Evolutionary conservation across 2,113 vertebrate genomes (phyloP).

Genomic region (Leucoraja erinaceus): DNA sequence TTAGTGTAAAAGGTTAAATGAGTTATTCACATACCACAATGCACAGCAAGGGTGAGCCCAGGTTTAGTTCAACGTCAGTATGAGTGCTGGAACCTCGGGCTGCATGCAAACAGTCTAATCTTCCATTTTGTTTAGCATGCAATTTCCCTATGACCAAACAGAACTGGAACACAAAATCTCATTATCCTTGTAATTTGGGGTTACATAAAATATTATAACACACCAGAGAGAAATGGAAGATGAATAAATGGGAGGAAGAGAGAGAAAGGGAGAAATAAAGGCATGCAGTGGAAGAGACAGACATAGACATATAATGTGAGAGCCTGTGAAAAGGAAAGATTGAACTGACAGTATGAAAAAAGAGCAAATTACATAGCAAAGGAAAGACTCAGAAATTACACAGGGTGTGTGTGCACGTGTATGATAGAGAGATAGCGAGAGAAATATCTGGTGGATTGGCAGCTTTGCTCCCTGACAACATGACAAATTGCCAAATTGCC

Average conservation of each 20-base stretch:
- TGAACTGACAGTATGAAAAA: background rate
- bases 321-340: background rate
- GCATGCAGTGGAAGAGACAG: background rate
- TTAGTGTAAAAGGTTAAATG: constrained; percentile 42
- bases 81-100: constrained; percentile 57
- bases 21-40: constrained; percentile 69
- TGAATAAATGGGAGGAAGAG: background rate
- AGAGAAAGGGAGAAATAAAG: background rate
- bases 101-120: constrained; percentile 79
- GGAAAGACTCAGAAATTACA: background rate
- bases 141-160: constrained; percentile 64
- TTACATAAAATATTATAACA: constrained; percentile 38
- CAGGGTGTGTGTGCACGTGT: background rate
- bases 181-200: constrained; percentile 47
- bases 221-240: background rate
- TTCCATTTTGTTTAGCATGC: constrained; percentile 76
- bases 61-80: constrained; percentile 51
- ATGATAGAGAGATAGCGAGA: background rate
- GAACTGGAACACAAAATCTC: constrained; percentile 69
- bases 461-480: background rate
- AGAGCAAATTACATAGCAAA: background rate
- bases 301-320: background rate
- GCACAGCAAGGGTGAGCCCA: constrained; percentile 58
- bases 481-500: background rate
- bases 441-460: background rate